Percentiles rank a stretch among this genome's conserved stretches.
Conservation (phyloP, 2,113 vertebrate genomes). For the Anseranas semipalmata region DNA sequence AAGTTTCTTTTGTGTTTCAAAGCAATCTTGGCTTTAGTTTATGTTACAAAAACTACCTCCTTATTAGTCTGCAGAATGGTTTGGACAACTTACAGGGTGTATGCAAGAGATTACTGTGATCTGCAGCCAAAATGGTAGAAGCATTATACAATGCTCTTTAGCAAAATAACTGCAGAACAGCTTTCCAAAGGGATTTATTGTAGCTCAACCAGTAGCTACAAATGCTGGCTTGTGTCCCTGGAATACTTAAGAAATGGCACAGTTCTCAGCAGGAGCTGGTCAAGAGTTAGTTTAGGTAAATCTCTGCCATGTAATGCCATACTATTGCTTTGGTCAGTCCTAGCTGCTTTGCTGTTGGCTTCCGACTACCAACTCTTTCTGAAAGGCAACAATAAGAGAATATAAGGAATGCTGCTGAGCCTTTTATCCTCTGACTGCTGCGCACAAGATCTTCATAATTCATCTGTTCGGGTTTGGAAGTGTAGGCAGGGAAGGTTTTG, state of each 20-base stretch:
- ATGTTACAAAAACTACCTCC: not conserved
- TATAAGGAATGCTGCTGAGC: not conserved
- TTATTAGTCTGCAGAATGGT: not conserved
- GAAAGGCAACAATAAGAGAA: not conserved
- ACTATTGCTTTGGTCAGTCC: not conserved
- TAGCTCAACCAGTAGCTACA: not conserved
- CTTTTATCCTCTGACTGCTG: not conserved
- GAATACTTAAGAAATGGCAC: not conserved
- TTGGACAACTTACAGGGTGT: accelerated
- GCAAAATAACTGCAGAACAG: not conserved
- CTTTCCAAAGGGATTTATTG: not conserved
- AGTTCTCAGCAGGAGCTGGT: not conserved
- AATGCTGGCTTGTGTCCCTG: not conserved
- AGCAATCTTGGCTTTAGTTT: not conserved
- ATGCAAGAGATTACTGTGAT: not conserved
- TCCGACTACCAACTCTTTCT: not conserved
- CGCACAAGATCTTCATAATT: accelerated
- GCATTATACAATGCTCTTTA: not conserved
- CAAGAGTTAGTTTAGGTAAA: not conserved
- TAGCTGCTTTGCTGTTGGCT: not conserved
- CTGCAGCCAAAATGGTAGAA: not conserved
- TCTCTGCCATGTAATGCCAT: not conserved
- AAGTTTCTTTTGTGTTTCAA: not conserved
- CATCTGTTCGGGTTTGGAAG: not conserved
- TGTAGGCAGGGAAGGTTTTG: not conserved